Evolutionary conservation across 2,797 vertebrate species (phyloP).

Genomic region (Silurus aristotelis): DNA sequence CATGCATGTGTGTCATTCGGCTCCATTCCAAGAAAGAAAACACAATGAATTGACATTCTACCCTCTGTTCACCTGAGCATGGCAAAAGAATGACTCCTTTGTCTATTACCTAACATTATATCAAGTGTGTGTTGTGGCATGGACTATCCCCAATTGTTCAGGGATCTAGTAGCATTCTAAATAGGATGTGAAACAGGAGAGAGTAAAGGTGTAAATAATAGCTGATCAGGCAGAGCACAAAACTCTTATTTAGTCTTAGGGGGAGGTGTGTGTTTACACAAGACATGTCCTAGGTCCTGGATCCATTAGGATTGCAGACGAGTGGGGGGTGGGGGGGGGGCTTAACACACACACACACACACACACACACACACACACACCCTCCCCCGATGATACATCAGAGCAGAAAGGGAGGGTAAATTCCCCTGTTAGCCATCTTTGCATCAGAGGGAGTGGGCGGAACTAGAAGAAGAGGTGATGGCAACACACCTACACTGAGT

Average conservation of each 20-base stretch:
- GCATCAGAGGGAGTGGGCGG: constrained; percentile 45
- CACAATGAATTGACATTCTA: constrained; percentile 19
- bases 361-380: constrained; percentile 42
- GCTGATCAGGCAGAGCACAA: not conserved
- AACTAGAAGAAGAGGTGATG: constrained; percentile 18
- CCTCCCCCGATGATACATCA: constrained; percentile 57
- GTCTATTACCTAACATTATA: constrained; percentile 49
- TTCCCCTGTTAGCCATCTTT: constrained; percentile 58
- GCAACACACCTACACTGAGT: constrained; percentile 42
- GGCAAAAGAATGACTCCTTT: constrained; percentile 33
- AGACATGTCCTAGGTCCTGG: constrained; percentile 71
- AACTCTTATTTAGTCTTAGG: constrained; percentile 25
- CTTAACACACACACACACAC: not conserved
- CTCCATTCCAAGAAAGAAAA: constrained; percentile 31
- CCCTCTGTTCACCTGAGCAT: constrained; percentile 27
- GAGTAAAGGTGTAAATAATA: not conserved
- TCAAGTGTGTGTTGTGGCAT: not conserved
- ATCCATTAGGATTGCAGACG: constrained; percentile 69
- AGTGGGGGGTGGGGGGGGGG: constrained; percentile 25
- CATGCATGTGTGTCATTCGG: constrained; percentile 9
- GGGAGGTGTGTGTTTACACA: constrained; percentile 69
- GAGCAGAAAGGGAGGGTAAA: constrained; percentile 56
- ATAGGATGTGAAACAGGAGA: not conserved
- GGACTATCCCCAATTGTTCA: not conserved
- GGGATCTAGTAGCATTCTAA: not conserved